Evolutionary conservation across 64 coral and sea anemone genomes (phyloP).

Genomic region (Stichodactyla mertensii): DNA sequence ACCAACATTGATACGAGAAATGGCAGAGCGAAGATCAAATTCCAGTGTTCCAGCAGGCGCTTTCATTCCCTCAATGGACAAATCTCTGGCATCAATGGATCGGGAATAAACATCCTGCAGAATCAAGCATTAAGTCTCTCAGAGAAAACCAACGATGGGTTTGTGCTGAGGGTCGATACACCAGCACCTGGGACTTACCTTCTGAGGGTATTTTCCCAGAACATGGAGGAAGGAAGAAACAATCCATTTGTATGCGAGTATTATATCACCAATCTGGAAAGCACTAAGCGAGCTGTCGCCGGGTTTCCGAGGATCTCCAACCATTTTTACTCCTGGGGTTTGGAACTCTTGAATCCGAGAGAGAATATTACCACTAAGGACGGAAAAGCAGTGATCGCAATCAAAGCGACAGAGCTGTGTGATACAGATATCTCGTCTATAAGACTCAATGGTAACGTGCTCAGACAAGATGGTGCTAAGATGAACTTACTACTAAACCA

Average conservation of each 20-base stretch:
- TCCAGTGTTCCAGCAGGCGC: constrained; percentile 18
- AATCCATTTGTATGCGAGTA: constrained; percentile 35
- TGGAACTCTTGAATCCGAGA: constrained; percentile 27
- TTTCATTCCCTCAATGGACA: constrained; percentile 7
- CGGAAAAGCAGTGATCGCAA: constrained; percentile 10
- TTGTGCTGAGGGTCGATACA: constrained; percentile 24
- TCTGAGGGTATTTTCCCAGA: constrained; percentile 19
- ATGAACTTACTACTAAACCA: background rate
- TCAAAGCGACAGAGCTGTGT: background rate
- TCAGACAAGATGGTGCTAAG: background rate
- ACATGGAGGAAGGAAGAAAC: background rate
- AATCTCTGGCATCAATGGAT: background rate
- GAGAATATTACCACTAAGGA: constrained; percentile 38
- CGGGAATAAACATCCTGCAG: background rate
- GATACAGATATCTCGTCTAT: background rate
- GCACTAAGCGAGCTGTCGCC: background rate
- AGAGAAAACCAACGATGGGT: constrained; percentile 36
- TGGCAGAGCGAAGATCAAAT: constrained; percentile 14
- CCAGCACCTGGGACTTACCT: constrained; percentile 33
- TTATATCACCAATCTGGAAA: constrained; percentile 21
- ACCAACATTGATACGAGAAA: constrained; percentile 39
- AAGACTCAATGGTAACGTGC: background rate
- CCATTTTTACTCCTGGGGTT: constrained; percentile 24
- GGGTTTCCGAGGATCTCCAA: constrained; percentile 39
- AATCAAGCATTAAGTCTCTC: background rate